Evolutionary conservation across 2,888 invertebrate species (phyloP).

Genomic region (Caradrina kadenii): DNA sequence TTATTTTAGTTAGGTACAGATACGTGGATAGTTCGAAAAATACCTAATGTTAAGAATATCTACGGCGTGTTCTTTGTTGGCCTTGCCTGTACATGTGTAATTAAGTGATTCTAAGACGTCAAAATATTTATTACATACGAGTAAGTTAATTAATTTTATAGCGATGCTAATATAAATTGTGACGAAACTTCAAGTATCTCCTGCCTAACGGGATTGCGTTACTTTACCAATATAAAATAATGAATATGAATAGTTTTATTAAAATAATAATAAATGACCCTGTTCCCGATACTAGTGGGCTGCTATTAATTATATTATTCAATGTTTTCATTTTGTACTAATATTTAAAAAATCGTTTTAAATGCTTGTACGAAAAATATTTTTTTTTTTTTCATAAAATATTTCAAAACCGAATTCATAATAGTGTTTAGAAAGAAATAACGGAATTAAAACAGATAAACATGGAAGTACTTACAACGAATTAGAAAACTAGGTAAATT

Average conservation of each 20-base stretch:
- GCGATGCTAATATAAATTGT: conserved; percentile 25
- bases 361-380: no score
- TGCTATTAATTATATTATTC: no score
- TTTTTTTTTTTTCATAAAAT: no score
- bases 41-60: background rate
- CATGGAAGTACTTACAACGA: background rate
- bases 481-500: background rate
- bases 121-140: conserved; percentile 40
- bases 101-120: conserved; percentile 37
- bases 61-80: conserved; percentile 19
- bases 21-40: conserved; percentile 10
- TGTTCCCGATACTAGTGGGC: no score
- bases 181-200: conserved; percentile 9
- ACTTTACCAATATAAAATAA: conserved; percentile 6
- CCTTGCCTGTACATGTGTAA: conserved; percentile 43
- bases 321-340: no score
- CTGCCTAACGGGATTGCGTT: background rate
- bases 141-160: conserved; percentile 37
- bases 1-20: background rate
- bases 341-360: no score
- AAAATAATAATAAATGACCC: background rate
- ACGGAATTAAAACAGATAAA: no score
- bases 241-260: background rate
- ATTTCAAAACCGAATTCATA: no score
- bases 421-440: no score